phyloP scores from a whole-genome alignment of 2,888 invertebrate genomes.

The Leptothorax acervorum region DNA sequence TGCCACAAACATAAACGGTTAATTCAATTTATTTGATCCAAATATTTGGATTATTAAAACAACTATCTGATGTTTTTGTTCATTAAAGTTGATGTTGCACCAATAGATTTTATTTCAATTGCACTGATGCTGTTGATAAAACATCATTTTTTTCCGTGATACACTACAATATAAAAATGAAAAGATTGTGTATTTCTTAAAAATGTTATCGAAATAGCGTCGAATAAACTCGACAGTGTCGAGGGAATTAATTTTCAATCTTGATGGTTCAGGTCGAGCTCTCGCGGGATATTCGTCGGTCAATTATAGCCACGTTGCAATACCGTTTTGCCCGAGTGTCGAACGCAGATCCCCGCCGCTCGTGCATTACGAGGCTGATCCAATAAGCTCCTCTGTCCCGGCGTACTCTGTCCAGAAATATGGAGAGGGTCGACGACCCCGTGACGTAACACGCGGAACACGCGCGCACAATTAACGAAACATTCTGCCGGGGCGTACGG shows the following conservation, averaged over 20 bases:
- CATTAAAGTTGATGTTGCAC: too few species aligned
- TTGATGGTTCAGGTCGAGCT: background rate
- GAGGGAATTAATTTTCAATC: conserved; percentile 9
- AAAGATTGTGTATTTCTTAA: background rate
- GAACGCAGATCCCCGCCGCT: background rate
- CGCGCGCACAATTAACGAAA: conserved; percentile 42
- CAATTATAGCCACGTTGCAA: conserved; percentile 5
- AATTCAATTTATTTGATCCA: too few species aligned
- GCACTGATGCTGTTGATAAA: too few species aligned
- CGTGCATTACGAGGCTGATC: background rate
- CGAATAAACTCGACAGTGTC: background rate
- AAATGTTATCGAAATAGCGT: background rate
- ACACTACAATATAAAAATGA: background rate
- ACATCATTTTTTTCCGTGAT: background rate
- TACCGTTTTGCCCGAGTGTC: conserved; percentile 11
- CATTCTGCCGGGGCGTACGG: conserved; percentile 18
- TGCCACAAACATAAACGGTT: too few species aligned
- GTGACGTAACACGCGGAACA: conserved; percentile 34
- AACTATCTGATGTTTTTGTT: too few species aligned
- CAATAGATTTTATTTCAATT: too few species aligned
- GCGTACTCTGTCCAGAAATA: conserved; percentile 36
- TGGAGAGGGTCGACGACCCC: conserved; percentile 40
- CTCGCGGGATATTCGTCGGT: background rate
- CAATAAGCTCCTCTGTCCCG: conserved; percentile 4
- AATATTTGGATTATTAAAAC: too few species aligned